Conservation (phyloP, 2,797 vertebrate genomes). For the Microchirus variegatus region DNA sequence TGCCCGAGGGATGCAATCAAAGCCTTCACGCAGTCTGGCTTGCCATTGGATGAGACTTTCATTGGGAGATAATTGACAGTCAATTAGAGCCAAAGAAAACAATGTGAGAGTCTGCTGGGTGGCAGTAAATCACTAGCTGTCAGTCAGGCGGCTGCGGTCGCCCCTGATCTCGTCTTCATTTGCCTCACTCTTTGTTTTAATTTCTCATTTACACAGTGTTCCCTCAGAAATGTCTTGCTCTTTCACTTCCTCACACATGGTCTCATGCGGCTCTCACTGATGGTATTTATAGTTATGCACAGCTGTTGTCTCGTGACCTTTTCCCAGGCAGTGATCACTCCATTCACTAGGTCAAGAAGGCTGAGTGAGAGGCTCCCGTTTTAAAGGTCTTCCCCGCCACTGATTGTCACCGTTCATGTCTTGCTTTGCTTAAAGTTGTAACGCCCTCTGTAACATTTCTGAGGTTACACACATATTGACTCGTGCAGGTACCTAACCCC, state of each 20-base stretch:
- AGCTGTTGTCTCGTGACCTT: constrained; percentile 9
- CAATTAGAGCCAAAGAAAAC: constrained; percentile 70
- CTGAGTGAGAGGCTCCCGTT: constrained; percentile 23
- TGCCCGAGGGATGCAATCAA: constrained; percentile 56
- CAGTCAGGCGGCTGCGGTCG: constrained; percentile 52
- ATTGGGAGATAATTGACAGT: constrained; percentile 75
- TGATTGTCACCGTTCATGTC: constrained; percentile 31
- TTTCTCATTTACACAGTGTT: constrained; percentile 12
- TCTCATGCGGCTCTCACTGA: constrained; percentile 4
- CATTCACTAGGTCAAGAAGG: constrained; percentile 15
- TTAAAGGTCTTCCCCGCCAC: constrained; percentile 36
- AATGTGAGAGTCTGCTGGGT: constrained; percentile 57
- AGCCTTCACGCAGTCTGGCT: constrained; percentile 48
- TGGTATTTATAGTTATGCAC: constrained; percentile 32
- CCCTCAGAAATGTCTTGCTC: constrained; percentile 8
- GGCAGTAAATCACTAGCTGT: constrained; percentile 71
- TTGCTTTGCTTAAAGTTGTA: constrained; percentile 36
- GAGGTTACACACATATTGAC: constrained; percentile 22
- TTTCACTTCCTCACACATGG: constrained; percentile 8
- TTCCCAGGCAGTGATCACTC: constrained; percentile 14
- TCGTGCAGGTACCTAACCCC: constrained; percentile 12
- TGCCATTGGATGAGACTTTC: constrained; percentile 56
- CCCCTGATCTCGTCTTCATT: constrained; percentile 36
- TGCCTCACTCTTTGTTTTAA: constrained; percentile 28
- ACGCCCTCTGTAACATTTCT: constrained; percentile 22